Conservation (phyloP, 2,113 vertebrate genomes). For the Peromyscus leucopus region DNA sequence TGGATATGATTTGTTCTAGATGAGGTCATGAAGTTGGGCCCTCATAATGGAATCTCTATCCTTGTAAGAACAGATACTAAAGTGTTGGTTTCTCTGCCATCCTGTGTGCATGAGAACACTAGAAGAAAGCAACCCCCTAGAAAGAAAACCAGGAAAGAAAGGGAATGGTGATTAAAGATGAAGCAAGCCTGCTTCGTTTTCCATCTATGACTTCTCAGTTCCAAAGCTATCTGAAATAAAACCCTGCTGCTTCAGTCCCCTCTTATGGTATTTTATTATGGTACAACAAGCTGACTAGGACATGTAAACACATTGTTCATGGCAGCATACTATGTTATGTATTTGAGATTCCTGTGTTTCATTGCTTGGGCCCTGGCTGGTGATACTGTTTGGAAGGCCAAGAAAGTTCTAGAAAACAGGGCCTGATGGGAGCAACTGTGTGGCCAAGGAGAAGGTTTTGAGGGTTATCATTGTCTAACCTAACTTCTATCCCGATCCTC, state of each 20-base stretch:
- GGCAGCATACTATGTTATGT: background rate
- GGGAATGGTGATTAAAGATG: background rate
- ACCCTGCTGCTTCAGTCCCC: too few species aligned
- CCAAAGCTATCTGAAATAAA: background rate
- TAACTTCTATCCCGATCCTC: background rate
- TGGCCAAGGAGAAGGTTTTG: background rate
- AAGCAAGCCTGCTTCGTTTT: background rate
- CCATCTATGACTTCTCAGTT: background rate
- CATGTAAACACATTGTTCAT: background rate
- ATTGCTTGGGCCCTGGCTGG: too few species aligned
- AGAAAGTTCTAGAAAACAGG: background rate
- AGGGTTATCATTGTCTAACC: background rate
- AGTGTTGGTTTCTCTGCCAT: background rate
- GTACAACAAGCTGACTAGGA: background rate
- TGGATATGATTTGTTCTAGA: background rate
- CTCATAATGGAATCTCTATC: background rate
- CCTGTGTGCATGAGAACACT: too few species aligned
- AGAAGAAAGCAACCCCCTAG: background rate
- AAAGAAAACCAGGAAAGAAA: background rate
- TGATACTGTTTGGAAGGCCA: background rate
- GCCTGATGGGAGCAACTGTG: background rate
- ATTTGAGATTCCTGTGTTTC: background rate
- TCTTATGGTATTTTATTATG: background rate
- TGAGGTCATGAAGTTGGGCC: background rate
- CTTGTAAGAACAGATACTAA: background rate